Evolutionary conservation across 2,888 invertebrate genomes (phyloP).

Genomic region (Patella depressa): DNA sequence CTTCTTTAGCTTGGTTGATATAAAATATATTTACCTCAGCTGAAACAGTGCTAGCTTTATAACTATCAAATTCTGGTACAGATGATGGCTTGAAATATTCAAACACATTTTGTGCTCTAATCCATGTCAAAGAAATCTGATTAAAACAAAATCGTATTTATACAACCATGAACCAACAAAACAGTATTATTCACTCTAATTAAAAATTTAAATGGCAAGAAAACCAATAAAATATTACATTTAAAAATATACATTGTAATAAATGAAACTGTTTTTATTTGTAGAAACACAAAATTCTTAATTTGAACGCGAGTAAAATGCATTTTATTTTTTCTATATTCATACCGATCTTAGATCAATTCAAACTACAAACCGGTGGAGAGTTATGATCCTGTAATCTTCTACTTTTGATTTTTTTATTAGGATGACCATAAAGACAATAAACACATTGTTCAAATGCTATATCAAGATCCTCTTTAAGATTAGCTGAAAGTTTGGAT

Average conservation of each 20-base stretch:
- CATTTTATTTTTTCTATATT: no score
- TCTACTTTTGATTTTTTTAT: constrained; percentile 73
- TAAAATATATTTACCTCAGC: constrained; percentile 76
- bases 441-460: constrained; percentile 88
- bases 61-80: constrained; percentile 84
- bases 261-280: no score
- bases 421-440: constrained; percentile 80
- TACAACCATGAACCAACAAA: no score
- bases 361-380: constrained; percentile 73
- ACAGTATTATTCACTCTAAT: no score
- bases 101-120: constrained; percentile 72
- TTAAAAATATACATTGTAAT: not conserved
- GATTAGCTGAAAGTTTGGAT: constrained; percentile 40
- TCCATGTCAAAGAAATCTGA: constrained; percentile 69
- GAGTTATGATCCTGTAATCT: constrained; percentile 85
- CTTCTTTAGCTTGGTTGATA: not conserved
- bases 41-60: constrained; percentile 82
- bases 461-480: constrained; percentile 77
- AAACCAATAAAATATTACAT: not conserved
- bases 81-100: constrained; percentile 85
- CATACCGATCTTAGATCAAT: not conserved
- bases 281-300: no score
- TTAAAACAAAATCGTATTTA: constrained; percentile 20
- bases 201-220: not conserved
- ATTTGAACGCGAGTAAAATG: no score